Conservation (phyloP, 2,113 vertebrate species). For the Pampusana beccarii region DNA sequence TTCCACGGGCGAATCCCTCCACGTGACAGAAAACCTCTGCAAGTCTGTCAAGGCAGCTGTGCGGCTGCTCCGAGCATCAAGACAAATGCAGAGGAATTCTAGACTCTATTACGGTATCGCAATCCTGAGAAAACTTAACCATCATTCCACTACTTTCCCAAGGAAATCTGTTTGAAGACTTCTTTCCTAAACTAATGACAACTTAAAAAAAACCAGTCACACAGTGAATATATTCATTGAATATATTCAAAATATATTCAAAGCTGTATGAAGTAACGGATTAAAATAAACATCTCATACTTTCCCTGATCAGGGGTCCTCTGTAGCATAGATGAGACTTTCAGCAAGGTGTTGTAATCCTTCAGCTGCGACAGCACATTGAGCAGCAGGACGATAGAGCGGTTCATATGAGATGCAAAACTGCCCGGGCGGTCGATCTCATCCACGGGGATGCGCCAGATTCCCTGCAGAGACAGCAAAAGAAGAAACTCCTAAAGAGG, state of each 20-base stretch:
- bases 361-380: conserved; percentile 92
- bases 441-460: conserved; percentile 99
- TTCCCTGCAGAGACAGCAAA: conserved; percentile 80
- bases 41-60: background rate
- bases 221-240: no score
- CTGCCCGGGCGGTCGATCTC: conserved; percentile 98
- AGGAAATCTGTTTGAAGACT: background rate
- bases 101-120: fast-evolving
- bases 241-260: background rate
- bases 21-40: background rate
- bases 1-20: background rate
- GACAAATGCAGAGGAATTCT: background rate
- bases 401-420: conserved; percentile 99
- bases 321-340: conserved; percentile 97
- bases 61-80: background rate
- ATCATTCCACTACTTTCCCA: background rate
- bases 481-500: background rate
- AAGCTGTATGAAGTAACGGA: background rate
- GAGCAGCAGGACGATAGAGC: conserved; percentile 93
- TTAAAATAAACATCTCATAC: conserved; percentile 75
- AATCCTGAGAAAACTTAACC: background rate
- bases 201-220: background rate
- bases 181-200: background rate
- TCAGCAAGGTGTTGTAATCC: conserved; percentile 93
- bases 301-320: conserved; percentile 99